Percentiles rank a stretch among this genome's conserved stretches.
These are phyloP conservation scores for Acanthisitta chloris DNA, from an alignment of 2,113 vertebrate genomes.

Conservation along the genomic window DNA sequence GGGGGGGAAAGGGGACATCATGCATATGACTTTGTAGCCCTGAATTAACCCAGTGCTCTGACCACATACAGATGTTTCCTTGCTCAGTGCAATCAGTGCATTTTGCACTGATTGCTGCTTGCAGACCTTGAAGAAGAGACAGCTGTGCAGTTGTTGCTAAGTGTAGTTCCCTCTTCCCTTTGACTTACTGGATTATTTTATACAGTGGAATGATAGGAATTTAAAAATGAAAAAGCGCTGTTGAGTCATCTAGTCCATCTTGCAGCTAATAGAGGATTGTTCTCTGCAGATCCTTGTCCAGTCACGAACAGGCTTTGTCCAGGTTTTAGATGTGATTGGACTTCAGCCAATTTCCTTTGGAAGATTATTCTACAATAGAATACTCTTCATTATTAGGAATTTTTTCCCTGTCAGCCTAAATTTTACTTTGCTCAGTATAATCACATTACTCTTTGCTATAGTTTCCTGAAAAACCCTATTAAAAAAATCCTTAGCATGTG, in stretches of 20 bases:
- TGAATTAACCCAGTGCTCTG: background rate
- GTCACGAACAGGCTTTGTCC: background rate
- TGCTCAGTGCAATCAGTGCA: background rate
- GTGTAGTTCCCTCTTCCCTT: slow-evolving; percentile 12
- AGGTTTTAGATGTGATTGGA: background rate
- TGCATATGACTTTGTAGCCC: background rate
- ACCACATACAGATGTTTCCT: background rate
- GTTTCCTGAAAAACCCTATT: slow-evolving; percentile 41
- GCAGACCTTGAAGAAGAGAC: background rate
- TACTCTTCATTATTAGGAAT: slow-evolving; percentile 5
- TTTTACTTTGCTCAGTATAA: slow-evolving; percentile 36
- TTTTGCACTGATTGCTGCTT: background rate
- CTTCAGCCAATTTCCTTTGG: slow-evolving; percentile 27
- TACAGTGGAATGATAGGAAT: slow-evolving; percentile 34
- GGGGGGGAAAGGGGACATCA: background rate
- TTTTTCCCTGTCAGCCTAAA: slow-evolving; percentile 32
- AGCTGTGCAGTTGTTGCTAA: background rate
- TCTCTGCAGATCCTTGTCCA: background rate
- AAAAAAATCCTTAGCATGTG: background rate
- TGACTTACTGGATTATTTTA: slow-evolving; percentile 47
- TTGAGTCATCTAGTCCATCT: slow-evolving; percentile 40
- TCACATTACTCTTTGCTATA: slow-evolving; percentile 32
- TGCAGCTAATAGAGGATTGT: slow-evolving; percentile 24
- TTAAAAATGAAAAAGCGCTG: background rate
- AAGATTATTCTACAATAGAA: slow-evolving; percentile 44